Conservation (phyloP, 2,888 invertebrate genomes). For the Belgica antarctica region DNA sequence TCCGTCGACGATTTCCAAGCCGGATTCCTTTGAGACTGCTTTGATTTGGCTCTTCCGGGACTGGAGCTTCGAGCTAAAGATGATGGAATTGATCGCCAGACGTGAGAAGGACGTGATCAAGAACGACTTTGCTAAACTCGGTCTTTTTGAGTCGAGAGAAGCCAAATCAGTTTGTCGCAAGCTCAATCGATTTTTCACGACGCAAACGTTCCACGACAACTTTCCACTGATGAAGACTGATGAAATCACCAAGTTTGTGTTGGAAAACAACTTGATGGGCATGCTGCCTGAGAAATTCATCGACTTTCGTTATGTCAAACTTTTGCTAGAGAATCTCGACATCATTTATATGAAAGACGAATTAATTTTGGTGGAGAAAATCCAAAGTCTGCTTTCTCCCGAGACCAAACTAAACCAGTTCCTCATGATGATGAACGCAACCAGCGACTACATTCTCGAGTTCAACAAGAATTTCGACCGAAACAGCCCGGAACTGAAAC, state of each 20-base stretch:
- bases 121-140: slow-evolving; percentile 38
- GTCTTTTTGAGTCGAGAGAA: slow-evolving; percentile 53
- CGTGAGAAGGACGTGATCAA: slow-evolving; percentile 39
- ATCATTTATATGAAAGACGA: not conserved
- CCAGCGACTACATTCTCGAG: not conserved
- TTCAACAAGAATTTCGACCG: not conserved
- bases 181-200: slow-evolving; percentile 61
- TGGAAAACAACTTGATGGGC: slow-evolving; percentile 19
- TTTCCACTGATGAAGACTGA: slow-evolving; percentile 1
- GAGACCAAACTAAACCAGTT: slow-evolving; percentile 7
- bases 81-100: slow-evolving; percentile 21
- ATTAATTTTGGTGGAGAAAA: not conserved
- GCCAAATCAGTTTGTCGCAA: slow-evolving; percentile 58
- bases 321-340: slow-evolving; percentile 15
- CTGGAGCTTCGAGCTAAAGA: slow-evolving; percentile 8
- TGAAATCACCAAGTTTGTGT: slow-evolving; percentile 28
- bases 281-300: slow-evolving; percentile 29
- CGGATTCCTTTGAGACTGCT: slow-evolving; percentile 5
- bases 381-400: slow-evolving; percentile 1
- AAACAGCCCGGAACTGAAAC: not conserved
- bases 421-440: slow-evolving; percentile 8
- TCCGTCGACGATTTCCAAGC: not conserved
- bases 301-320: slow-evolving; percentile 2
- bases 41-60: slow-evolving; percentile 7
- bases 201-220: slow-evolving; percentile 49